Evolutionary conservation across 2,797 vertebrate species (phyloP).

Genomic region (Amniataba percoides): DNA sequence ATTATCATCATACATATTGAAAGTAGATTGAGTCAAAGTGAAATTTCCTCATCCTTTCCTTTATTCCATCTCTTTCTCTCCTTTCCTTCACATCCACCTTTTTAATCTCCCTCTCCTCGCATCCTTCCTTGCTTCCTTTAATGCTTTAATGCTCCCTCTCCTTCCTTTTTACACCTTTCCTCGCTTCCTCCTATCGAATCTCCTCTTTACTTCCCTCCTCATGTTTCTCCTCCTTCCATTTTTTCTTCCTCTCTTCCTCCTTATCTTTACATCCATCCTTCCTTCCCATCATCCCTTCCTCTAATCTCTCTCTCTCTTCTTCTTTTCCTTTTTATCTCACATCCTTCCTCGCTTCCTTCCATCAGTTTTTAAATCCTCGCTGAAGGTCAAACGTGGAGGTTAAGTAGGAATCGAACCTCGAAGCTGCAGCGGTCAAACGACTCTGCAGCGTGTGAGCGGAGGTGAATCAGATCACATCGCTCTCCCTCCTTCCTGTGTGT

Average conservation of each 20-base stretch:
- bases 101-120: not conserved
- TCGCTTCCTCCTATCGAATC: not conserved
- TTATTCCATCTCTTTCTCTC: not conserved
- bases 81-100: not conserved
- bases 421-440: slow-evolving; percentile 15
- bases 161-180: not conserved
- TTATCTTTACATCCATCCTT: no score
- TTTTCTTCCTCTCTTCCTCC: no score
- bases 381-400: not conserved
- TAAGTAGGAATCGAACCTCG: slow-evolving; percentile 16
- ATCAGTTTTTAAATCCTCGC: not conserved
- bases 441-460: slow-evolving; percentile 70
- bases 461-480: slow-evolving; percentile 67
- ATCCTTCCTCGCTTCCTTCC: not conserved
- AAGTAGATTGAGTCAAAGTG: no score
- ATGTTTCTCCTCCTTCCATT: no score
- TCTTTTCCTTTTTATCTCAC: no score
- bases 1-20: no score
- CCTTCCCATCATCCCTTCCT: no score
- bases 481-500: slow-evolving; percentile 1
- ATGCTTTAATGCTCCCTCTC: not conserved
- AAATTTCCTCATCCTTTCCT: no score
- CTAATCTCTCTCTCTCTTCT: no score
- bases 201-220: not conserved
- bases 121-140: not conserved